Percentiles rank a stretch among this genome's conserved stretches.
These are phyloP conservation scores for Dermatemys mawii DNA, from an alignment of 2,113 vertebrate genomes.

Conservation along the genomic window DNA sequence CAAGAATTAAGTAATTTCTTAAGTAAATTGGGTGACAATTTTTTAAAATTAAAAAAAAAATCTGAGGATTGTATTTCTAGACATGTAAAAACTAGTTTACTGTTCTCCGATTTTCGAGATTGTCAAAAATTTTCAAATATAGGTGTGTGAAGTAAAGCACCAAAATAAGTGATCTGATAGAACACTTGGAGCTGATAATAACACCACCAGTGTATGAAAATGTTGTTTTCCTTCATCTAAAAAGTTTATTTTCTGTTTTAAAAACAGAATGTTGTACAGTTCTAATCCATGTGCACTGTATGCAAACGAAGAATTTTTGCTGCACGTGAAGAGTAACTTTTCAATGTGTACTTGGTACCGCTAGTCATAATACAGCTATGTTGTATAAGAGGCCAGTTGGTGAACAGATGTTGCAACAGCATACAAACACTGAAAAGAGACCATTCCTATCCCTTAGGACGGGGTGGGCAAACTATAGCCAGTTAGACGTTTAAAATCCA, in stretches of 20 bases:
- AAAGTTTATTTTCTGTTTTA: not conserved
- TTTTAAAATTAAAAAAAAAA: no score
- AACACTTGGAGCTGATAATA: no score
- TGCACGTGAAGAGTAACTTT: slow-evolving; percentile 3
- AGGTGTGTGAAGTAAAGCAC: not conserved
- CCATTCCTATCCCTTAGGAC: not conserved
- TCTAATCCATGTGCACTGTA: not conserved
- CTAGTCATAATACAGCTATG: not conserved
- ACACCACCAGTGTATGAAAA: not conserved
- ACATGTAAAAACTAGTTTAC: no score
- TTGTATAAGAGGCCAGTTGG: slow-evolving; percentile 4
- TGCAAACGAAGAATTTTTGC: not conserved
- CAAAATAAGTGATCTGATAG: not conserved
- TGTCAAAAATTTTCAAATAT: not conserved
- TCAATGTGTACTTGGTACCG: not conserved
- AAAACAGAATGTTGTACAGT: not conserved
- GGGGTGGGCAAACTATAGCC: not conserved
- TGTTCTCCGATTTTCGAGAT: no score
- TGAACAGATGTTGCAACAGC: not conserved
- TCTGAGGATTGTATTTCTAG: no score
- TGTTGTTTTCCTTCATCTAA: not conserved
- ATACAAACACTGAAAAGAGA: not conserved
- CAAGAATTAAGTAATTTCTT: no score
- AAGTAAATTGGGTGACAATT: no score
- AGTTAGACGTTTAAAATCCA: no score